A percentile compares a stretch with the other conserved stretches of the same genome.
Evolutionary conservation across 2,797 vertebrate species (phyloP).

Genomic region (Anomalospiza imberbis): DNA sequence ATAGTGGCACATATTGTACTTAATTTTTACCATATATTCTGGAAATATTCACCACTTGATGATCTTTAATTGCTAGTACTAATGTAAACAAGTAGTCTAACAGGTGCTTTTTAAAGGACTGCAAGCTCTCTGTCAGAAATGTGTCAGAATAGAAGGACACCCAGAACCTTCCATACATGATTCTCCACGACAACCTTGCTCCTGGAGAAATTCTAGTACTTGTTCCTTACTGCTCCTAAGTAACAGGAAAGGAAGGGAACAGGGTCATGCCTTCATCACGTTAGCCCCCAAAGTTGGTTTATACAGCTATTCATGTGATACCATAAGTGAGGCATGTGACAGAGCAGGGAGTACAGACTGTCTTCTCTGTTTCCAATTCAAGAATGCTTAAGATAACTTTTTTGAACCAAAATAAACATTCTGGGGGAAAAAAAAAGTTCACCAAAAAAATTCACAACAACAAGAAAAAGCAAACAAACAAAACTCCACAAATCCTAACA

Average conservation of each 20-base stretch:
- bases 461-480: not conserved
- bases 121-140: not conserved
- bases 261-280: not conserved
- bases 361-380: not conserved
- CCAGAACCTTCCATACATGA: not conserved
- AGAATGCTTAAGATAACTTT: not conserved
- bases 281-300: not conserved
- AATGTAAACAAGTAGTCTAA: not conserved
- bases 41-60: not conserved
- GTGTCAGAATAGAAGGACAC: not conserved
- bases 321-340: not conserved
- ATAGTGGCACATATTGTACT: not conserved
- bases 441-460: not conserved
- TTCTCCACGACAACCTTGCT: not conserved
- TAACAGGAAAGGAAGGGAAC: not conserved
- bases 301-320: not conserved
- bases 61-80: not conserved
- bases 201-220: not conserved
- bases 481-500: not conserved
- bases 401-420: not conserved
- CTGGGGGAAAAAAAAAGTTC: not conserved
- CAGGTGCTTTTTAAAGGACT: not conserved
- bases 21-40: not conserved
- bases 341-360: not conserved
- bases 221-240: not conserved